Conservation (phyloP, 2,888 invertebrate species). For the Caenorhabditis uteleia region DNA sequence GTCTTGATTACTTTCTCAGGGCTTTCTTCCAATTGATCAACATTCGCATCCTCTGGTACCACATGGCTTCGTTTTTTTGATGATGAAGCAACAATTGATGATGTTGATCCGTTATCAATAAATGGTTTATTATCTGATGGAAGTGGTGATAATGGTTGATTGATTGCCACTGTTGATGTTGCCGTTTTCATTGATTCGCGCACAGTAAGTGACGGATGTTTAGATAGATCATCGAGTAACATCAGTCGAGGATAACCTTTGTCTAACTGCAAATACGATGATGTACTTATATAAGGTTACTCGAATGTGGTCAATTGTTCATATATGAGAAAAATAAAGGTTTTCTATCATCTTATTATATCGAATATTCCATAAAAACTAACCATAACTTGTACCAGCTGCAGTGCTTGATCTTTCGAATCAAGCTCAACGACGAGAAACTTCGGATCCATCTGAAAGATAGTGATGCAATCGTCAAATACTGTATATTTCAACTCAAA, state of each 20-base stretch:
- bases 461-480: no score
- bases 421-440: slow-evolving; percentile 42
- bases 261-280: slow-evolving; percentile 29
- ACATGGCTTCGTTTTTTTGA: no score
- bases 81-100: no score
- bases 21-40: no score
- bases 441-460: no score
- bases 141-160: not conserved
- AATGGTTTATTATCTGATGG: not conserved
- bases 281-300: not conserved
- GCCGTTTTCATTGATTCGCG: not conserved
- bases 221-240: slow-evolving; percentile 39
- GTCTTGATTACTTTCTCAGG: no score
- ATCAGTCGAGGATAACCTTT: slow-evolving; percentile 37
- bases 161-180: slow-evolving; percentile 1
- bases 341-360: not conserved
- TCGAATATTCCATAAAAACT: slow-evolving; percentile 2
- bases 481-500: no score
- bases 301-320: not conserved
- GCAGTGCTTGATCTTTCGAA: slow-evolving; percentile 34
- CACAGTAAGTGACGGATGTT: slow-evolving; percentile 31
- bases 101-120: not conserved
- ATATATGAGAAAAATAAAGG: no score
- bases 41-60: no score
- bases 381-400: slow-evolving; percentile 42